A percentile compares a stretch with the other conserved stretches of the same genome.
Evolutionary conservation across 2,888 invertebrate species (phyloP).

Genomic region (Slavum lentiscoides): DNA sequence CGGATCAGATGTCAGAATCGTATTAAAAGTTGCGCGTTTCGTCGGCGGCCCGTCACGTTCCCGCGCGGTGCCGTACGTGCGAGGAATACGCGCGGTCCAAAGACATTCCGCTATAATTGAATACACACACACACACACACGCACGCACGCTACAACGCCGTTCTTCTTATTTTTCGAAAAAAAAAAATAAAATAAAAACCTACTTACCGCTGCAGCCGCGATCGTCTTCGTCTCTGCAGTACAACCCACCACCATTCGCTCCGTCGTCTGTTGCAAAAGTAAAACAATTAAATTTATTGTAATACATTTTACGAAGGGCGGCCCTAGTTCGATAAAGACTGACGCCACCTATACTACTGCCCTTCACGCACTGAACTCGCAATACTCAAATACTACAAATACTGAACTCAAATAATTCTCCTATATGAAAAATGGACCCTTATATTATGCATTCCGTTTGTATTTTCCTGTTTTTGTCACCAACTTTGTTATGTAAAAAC

Average conservation of each 20-base stretch:
- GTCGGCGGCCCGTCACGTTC: constrained; percentile 38
- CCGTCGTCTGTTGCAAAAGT: no score
- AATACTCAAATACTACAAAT: no score
- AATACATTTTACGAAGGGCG: no score
- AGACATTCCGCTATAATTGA: constrained; percentile 46
- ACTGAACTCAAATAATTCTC: no score
- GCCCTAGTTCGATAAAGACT: no score
- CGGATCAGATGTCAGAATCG: constrained; percentile 47
- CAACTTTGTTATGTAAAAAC: no score
- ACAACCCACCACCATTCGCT: background rate
- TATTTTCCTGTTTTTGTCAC: no score
- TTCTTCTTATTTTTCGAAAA: constrained; percentile 3
- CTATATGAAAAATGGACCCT: no score
- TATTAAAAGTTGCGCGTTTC: constrained; percentile 38
- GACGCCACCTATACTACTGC: no score
- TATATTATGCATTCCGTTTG: no score
- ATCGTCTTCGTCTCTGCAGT: background rate
- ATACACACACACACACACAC: constrained; percentile 30
- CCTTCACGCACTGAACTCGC: no score
- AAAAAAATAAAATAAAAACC: constrained; percentile 22
- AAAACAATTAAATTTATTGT: no score
- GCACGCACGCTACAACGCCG: background rate
- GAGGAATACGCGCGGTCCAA: constrained; percentile 27
- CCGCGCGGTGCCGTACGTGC: constrained; percentile 35
- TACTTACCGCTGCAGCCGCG: background rate